Conservation (phyloP, 2,888 invertebrate genomes). For the Trachelus troglodyta region DNA sequence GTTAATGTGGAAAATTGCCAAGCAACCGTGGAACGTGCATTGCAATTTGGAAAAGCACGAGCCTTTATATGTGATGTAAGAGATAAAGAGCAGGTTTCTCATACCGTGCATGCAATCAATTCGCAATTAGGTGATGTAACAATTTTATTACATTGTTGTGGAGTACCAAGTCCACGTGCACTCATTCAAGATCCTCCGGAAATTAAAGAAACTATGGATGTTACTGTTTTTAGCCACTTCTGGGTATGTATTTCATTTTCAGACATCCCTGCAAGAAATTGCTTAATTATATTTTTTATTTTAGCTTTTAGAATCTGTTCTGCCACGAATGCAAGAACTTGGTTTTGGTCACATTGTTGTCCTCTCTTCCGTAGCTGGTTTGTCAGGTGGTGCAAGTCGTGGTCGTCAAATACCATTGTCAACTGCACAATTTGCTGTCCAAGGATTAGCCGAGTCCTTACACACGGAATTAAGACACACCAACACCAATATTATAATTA, state of each 20-base stretch:
- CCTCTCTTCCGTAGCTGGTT: slow-evolving; percentile 73
- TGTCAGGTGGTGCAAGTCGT: slow-evolving; percentile 70
- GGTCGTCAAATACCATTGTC: slow-evolving; percentile 71
- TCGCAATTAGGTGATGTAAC: slow-evolving; percentile 71
- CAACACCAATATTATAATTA: slow-evolving; percentile 71
- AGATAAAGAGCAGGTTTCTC: slow-evolving; percentile 68
- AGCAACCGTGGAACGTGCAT: slow-evolving; percentile 67
- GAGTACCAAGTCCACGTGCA: slow-evolving; percentile 73
- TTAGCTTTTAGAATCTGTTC: slow-evolving; percentile 72
- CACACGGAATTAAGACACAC: slow-evolving; percentile 72
- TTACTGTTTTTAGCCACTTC: slow-evolving; percentile 73
- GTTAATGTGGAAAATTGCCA: slow-evolving; percentile 70
- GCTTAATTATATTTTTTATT: slow-evolving; percentile 31
- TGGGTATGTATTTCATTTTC: slow-evolving; percentile 67
- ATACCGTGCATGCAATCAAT: slow-evolving; percentile 66
- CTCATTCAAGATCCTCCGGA: slow-evolving; percentile 69
- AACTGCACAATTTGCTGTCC: slow-evolving; percentile 76
- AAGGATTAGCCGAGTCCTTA: slow-evolving; percentile 74
- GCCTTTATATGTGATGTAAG: slow-evolving; percentile 72
- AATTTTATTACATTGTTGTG: slow-evolving; percentile 75
- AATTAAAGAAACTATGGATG: slow-evolving; percentile 70
- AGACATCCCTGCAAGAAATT: background rate
- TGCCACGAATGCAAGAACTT: slow-evolving; percentile 72
- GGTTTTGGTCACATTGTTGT: slow-evolving; percentile 74
- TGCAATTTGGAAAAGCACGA: slow-evolving; percentile 66